phyloP scores from a whole-genome alignment of 2,113 vertebrate genomes.

The Artemisiospiza belli region DNA sequence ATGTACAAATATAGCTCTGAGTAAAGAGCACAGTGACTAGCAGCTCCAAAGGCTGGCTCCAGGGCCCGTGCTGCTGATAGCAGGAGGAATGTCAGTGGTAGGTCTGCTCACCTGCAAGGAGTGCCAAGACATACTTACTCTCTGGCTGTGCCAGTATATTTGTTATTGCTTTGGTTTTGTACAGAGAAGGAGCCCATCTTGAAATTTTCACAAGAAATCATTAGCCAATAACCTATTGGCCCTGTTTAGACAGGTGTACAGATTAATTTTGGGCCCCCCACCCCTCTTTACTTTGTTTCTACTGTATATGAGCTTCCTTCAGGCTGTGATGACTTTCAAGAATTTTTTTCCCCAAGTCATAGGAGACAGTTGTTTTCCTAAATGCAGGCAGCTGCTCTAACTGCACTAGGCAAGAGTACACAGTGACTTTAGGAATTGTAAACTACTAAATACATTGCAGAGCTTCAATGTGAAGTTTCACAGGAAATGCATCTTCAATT shows the following conservation, averaged over 20 bases:
- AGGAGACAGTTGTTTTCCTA: neutral
- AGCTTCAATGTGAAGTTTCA: neutral
- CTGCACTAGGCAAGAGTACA: neutral
- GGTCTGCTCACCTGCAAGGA: neutral
- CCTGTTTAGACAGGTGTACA: neutral
- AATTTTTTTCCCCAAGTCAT: neutral
- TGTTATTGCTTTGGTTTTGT: neutral
- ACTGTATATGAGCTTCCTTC: neutral
- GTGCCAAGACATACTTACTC: too few relatives aligned
- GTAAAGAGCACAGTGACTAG: neutral
- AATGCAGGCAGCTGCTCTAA: neutral
- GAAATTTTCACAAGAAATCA: neutral
- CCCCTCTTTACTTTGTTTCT: neutral
- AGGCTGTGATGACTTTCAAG: neutral
- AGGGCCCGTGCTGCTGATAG: neutral
- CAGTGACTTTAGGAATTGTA: rapidly evolving
- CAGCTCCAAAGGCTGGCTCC: neutral
- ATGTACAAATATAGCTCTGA: constrained; percentile 22
- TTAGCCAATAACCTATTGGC: neutral
- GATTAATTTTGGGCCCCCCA: neutral
- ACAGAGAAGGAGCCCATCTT: neutral
- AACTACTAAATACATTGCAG: neutral
- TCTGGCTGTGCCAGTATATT: neutral
- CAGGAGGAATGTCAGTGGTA: rapidly evolving
- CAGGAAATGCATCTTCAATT: neutral